Percentiles rank a stretch among this genome's conserved stretches.
Evolutionary conservation across 2,888 invertebrate species (phyloP).

Genomic region (Molanna angustata): DNA sequence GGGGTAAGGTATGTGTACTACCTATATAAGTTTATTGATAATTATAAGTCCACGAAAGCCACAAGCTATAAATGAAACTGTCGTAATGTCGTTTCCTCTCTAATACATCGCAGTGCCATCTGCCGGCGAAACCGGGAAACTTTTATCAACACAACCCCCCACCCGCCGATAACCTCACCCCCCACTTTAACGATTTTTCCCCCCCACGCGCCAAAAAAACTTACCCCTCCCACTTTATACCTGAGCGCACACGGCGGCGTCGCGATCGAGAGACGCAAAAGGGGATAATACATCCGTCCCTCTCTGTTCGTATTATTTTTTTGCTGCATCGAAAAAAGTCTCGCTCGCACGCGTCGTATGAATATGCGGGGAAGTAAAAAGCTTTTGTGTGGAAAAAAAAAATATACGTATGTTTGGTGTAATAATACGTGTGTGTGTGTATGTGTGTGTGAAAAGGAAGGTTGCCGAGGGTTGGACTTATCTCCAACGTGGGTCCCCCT

Average conservation of each 20-base stretch:
- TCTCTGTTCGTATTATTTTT: conserved; percentile 6
- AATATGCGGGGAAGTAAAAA: conserved; percentile 23
- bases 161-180: conserved; percentile 15
- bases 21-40: too few species aligned
- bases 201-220: conserved; percentile 23
- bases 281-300: conserved; percentile 14
- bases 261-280: conserved; percentile 23
- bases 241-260: conserved; percentile 28
- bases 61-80: conserved; percentile 8
- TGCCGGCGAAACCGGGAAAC: conserved; percentile 26
- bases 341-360: conserved; percentile 12
- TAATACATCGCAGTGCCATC: too few species aligned
- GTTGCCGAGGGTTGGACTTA: conserved; percentile 32
- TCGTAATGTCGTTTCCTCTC: too few species aligned
- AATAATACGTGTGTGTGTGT: conserved; percentile 28
- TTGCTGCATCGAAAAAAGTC: conserved; percentile 14
- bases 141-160: conserved; percentile 21
- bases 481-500: conserved; percentile 22
- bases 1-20: too few species aligned
- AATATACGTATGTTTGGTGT: conserved; percentile 26
- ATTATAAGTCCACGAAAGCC: too few species aligned
- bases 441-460: conserved; percentile 29
- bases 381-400: conserved; percentile 24
- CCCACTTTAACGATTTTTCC: conserved; percentile 32
- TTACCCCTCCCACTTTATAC: conserved; percentile 30